Percentiles rank a stretch among this genome's conserved stretches.
These are phyloP conservation scores for Colossoma macropomum DNA, from an alignment of 2,113 vertebrate species.

Conservation along the genomic window DNA sequence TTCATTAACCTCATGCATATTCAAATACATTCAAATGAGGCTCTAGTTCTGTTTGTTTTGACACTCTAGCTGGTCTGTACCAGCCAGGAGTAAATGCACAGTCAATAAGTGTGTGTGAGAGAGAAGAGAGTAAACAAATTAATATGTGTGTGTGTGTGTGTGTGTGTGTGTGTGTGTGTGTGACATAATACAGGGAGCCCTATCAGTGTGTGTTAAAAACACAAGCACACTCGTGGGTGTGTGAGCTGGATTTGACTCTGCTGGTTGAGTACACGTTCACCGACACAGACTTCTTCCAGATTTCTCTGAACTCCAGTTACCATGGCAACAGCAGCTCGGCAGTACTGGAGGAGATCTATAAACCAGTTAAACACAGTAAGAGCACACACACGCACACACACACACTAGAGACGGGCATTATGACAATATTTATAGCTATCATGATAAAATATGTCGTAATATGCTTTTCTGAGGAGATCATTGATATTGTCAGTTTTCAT, in stretches of 20 bases:
- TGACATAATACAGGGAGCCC: neutral
- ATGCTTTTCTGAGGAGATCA: too few species aligned
- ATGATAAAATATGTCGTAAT: too few species aligned
- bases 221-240: neutral
- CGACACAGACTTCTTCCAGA: slow-evolving; percentile 27
- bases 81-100: neutral
- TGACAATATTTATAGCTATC: too few species aligned
- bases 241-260: slow-evolving; percentile 29
- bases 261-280: neutral
- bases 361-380: slow-evolving; percentile 57
- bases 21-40: neutral
- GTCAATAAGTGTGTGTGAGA: neutral
- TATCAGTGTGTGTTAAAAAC: slow-evolving; percentile 21
- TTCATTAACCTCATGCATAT: neutral
- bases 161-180: neutral
- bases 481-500: too few species aligned
- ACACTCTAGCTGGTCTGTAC: neutral
- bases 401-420: neutral
- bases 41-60: too few species aligned
- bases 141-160: neutral
- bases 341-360: slow-evolving; percentile 27
- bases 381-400: neutral
- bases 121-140: neutral
- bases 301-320: slow-evolving; percentile 58
- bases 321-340: slow-evolving; percentile 44